Percentiles rank a stretch among this genome's conserved stretches.
Conservation (phyloP, 2,888 invertebrate species). For the Saturnia japonica region DNA sequence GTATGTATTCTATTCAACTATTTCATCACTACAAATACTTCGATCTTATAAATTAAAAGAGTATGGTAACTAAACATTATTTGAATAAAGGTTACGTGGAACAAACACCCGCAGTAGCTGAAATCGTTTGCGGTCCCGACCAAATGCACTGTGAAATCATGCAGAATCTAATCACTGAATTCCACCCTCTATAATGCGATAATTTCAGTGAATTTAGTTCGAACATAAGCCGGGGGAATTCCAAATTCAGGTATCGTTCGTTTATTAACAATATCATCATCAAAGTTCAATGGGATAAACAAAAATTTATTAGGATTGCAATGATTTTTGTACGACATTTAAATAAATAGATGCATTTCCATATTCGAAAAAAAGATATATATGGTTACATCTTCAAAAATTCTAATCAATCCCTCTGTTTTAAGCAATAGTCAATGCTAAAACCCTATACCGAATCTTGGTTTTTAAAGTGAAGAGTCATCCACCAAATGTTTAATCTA, state of each 20-base stretch:
- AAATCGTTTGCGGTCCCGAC: constrained; percentile 24
- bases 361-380: neutral
- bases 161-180: constrained; percentile 33
- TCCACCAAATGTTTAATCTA: too few relatives aligned
- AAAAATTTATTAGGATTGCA: neutral
- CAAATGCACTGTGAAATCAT: constrained; percentile 31
- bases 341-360: neutral
- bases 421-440: too few relatives aligned
- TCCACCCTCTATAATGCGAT: constrained; percentile 26
- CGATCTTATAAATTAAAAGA: neutral
- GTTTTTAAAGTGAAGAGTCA: too few relatives aligned
- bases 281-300: neutral
- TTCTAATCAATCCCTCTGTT: neutral
- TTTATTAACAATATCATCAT: constrained; percentile 11
- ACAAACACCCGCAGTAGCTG: neutral
- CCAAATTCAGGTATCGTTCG: neutral
- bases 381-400: neutral
- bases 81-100: neutral
- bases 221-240: neutral
- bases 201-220: constrained; percentile 13
- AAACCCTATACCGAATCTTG: too few relatives aligned
- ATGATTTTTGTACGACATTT: neutral
- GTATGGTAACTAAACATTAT: neutral
- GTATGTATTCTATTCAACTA: too few relatives aligned
- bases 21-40: neutral